These are phyloP conservation scores for Desmodus rotundus DNA, from an alignment of 2,113 vertebrate genomes.

Conservation along the genomic window DNA sequence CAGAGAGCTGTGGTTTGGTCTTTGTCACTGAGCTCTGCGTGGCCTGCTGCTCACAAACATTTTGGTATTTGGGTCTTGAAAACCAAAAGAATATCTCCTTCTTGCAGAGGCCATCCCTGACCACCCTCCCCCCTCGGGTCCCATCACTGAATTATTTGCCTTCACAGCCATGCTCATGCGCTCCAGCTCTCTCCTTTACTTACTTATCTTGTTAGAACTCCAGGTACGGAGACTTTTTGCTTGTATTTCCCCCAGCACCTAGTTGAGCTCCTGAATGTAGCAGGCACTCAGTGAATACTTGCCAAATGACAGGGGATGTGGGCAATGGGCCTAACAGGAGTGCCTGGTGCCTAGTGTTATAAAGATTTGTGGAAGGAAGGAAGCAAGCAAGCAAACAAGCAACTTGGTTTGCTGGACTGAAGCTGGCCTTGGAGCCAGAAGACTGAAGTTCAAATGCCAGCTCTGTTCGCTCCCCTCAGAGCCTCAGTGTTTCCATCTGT, in stretches of 20 bases:
- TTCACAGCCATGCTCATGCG: background rate
- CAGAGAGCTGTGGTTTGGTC: background rate
- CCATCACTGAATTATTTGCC: fast-evolving
- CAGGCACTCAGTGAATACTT: background rate
- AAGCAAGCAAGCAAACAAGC: background rate
- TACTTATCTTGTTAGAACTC: background rate
- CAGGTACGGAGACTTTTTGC: background rate
- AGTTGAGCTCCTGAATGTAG: background rate
- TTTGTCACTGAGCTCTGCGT: background rate
- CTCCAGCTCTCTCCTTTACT: background rate
- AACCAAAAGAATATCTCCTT: background rate
- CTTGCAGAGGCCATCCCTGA: background rate
- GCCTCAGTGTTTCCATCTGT: background rate
- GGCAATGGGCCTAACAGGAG: background rate
- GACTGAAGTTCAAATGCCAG: background rate
- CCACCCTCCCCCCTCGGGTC: fast-evolving
- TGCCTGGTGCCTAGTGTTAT: background rate
- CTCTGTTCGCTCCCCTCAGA: background rate
- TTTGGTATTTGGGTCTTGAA: background rate
- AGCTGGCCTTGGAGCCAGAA: background rate
- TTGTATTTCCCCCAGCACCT: background rate
- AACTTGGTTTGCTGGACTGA: background rate
- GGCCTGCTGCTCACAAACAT: background rate
- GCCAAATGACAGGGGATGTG: background rate
- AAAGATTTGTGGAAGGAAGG: background rate